Evolutionary conservation across 2,113 vertebrate species (phyloP).

Genomic region (Catharus bicknelli): DNA sequence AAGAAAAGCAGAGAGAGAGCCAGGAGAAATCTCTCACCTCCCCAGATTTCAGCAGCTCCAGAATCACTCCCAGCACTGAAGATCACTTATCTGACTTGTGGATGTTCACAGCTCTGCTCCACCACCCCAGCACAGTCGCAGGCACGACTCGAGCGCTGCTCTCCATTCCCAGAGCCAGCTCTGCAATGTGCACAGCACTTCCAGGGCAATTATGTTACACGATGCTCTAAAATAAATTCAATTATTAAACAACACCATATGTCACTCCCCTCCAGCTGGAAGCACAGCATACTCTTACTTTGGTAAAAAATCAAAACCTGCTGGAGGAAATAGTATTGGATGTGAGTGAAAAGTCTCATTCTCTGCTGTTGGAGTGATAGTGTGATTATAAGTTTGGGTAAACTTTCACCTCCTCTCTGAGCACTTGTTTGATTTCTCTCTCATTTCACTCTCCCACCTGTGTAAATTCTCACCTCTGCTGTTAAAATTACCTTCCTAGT

Average conservation of each 20-base stretch:
- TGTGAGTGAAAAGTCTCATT: neutral
- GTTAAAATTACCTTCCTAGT: neutral
- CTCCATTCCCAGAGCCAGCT: neutral
- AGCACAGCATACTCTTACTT: neutral
- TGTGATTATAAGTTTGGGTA: neutral
- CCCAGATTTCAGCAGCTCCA: neutral
- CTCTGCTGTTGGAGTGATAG: neutral
- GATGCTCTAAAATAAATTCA: slow-evolving; percentile 40
- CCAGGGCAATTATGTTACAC: slow-evolving; percentile 29
- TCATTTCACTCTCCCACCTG: neutral
- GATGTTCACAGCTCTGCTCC: neutral
- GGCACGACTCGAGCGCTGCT: neutral
- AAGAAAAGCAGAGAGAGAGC: neutral
- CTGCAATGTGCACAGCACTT: neutral
- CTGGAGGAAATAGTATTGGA: neutral
- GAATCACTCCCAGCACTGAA: neutral
- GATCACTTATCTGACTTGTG: neutral
- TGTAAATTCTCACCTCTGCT: neutral
- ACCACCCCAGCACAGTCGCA: neutral
- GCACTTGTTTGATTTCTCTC: neutral
- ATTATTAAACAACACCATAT: slow-evolving; percentile 54
- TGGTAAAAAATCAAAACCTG: slow-evolving; percentile 2
- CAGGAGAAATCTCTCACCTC: neutral
- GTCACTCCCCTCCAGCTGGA: slow-evolving; percentile 42
- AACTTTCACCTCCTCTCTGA: neutral